phyloP scores from a whole-genome alignment of 2,113 vertebrate species.

The Upupa epops region DNA sequence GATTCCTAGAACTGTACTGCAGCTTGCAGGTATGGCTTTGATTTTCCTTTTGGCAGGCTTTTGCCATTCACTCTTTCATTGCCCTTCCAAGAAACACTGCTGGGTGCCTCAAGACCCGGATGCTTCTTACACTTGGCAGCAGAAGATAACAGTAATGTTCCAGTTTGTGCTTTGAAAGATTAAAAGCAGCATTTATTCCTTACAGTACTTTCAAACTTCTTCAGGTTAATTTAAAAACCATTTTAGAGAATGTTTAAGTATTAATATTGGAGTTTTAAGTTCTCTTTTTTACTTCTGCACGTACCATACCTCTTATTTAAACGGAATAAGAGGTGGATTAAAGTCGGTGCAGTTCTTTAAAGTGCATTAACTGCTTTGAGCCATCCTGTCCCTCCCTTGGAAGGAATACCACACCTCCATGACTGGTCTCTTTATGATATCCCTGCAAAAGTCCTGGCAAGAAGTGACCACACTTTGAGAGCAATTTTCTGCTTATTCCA shows the following conservation, averaged over 20 bases:
- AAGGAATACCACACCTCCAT: background rate
- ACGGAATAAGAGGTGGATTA: constrained; percentile 27
- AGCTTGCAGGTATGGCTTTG: constrained; percentile 74
- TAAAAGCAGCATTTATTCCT: constrained; percentile 50
- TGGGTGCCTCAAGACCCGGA: constrained; percentile 34
- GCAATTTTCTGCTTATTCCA: background rate
- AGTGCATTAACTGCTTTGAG: constrained; percentile 38
- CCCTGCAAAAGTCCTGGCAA: constrained; percentile 37
- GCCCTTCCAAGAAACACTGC: constrained; percentile 50
- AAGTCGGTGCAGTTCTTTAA: constrained; percentile 21
- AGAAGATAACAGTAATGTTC: constrained; percentile 56
- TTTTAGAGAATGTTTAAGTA: constrained; percentile 10
- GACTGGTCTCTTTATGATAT: constrained; percentile 39
- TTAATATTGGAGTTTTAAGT: background rate
- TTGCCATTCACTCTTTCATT: constrained; percentile 55
- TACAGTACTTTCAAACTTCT: constrained; percentile 43
- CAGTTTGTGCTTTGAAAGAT: constrained; percentile 58
- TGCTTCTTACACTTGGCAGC: constrained; percentile 42
- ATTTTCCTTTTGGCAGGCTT: constrained; percentile 68
- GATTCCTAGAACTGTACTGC: constrained; percentile 51
- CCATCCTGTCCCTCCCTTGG: background rate
- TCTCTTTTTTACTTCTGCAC: background rate
- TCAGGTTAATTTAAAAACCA: constrained; percentile 34
- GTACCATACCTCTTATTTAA: background rate
- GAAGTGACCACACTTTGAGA: background rate